Evolutionary conservation across 2,888 invertebrate species (phyloP).

Genomic region (Tyria jacobaeae): DNA sequence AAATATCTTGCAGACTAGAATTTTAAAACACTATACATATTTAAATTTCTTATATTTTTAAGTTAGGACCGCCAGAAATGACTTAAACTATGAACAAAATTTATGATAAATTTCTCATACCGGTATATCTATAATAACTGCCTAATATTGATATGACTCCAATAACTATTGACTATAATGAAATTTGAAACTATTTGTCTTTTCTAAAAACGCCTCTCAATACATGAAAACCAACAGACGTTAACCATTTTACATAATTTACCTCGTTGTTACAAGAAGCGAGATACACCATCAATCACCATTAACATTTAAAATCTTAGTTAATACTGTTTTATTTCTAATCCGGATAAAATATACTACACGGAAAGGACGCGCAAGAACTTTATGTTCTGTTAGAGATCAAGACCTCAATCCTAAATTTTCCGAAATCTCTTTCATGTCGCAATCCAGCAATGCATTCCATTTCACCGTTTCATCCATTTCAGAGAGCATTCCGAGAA

Average conservation of each 20-base stretch:
- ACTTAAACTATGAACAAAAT: slow-evolving; percentile 51
- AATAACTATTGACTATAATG: slow-evolving; percentile 75
- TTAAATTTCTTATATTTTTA: slow-evolving; percentile 16
- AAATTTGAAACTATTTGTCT: slow-evolving; percentile 69
- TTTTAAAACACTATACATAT: slow-evolving; percentile 20
- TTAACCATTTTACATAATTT: slow-evolving; percentile 38
- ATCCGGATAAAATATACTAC: slow-evolving; percentile 65
- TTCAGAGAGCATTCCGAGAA: slow-evolving; percentile 45
- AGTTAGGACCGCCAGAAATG: slow-evolving; percentile 46
- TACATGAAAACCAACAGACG: slow-evolving; percentile 34
- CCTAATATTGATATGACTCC: slow-evolving; percentile 77
- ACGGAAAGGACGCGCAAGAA: slow-evolving; percentile 55
- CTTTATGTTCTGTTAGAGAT: slow-evolving; percentile 41
- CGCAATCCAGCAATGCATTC: slow-evolving; percentile 50
- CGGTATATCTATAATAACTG: slow-evolving; percentile 50
- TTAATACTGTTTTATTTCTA: slow-evolving; percentile 69
- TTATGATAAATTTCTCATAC: slow-evolving; percentile 20
- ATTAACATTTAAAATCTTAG: slow-evolving; percentile 66
- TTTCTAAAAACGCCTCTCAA: slow-evolving; percentile 58
- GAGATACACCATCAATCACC: slow-evolving; percentile 44
- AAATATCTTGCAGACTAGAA: slow-evolving; percentile 18
- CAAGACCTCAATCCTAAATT: slow-evolving; percentile 39
- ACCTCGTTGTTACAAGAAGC: slow-evolving; percentile 54
- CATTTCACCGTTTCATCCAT: slow-evolving; percentile 45
- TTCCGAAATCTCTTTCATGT: slow-evolving; percentile 37